Evolutionary conservation across 2,888 invertebrate genomes (phyloP).

Genomic region (Noctua janthina): DNA sequence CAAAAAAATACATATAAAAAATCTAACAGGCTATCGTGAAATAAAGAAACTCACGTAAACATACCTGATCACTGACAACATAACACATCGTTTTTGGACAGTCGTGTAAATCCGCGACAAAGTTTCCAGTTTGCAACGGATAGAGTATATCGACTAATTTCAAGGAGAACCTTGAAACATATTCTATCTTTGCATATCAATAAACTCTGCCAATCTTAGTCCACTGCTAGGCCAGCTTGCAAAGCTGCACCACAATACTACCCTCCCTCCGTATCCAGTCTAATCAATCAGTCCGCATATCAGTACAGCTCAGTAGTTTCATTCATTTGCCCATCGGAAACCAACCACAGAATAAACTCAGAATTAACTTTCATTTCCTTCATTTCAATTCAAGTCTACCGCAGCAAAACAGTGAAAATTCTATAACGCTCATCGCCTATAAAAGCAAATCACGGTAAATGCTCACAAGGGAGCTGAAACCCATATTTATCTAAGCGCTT

Average conservation of each 20-base stretch:
- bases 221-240: neutral
- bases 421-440: constrained; percentile 11
- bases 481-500: constrained; percentile 46
- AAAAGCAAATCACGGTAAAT: constrained; percentile 42
- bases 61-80: neutral
- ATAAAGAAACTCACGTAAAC: neutral
- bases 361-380: neutral
- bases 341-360: neutral
- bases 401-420: constrained; percentile 34
- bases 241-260: neutral
- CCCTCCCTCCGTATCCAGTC: neutral
- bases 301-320: neutral
- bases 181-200: neutral
- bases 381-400: neutral
- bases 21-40: neutral
- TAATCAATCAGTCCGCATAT: neutral
- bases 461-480: constrained; percentile 29
- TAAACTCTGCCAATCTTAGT: neutral
- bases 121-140: neutral
- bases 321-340: neutral
- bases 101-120: neutral
- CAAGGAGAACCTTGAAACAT: neutral
- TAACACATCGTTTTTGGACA: neutral
- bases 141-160: neutral
- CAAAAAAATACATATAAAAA: neutral